phyloP scores from a whole-genome alignment of 2,797 vertebrate species.

The Eulemur mongoz region DNA sequence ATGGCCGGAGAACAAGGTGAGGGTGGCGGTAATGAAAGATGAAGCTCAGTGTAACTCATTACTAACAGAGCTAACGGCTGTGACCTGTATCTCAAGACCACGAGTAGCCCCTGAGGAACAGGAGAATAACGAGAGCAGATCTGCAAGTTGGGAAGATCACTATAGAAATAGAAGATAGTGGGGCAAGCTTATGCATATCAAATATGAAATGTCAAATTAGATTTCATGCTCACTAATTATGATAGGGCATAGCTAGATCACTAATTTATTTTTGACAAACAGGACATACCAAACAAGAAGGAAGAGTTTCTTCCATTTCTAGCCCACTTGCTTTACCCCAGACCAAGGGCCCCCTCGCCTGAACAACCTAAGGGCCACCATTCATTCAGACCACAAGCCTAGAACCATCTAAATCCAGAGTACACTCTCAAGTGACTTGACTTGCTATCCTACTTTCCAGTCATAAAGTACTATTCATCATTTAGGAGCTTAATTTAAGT shows the following conservation, averaged over 20 bases:
- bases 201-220: not conserved
- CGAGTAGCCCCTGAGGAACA: not conserved
- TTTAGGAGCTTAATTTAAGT: not conserved
- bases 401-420: conserved; percentile 1
- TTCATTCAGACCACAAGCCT: not conserved
- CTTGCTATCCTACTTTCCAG: not conserved
- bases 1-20: not conserved
- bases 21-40: not conserved
- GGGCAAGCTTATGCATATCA: not conserved
- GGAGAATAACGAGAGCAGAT: not conserved
- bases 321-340: not conserved
- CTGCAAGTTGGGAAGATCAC: not conserved
- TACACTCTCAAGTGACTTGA: conserved; percentile 13
- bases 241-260: not conserved
- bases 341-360: no score
- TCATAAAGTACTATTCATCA: not conserved
- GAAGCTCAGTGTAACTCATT: not conserved
- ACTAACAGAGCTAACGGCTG: not conserved
- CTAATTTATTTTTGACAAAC: not conserved
- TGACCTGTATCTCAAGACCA: not conserved
- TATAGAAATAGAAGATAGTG: not conserved
- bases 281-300: not conserved
- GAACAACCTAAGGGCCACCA: not conserved
- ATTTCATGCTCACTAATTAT: not conserved
- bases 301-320: not conserved